Conservation (phyloP, 2,113 vertebrate genomes). For the Macrotis lagotis region DNA sequence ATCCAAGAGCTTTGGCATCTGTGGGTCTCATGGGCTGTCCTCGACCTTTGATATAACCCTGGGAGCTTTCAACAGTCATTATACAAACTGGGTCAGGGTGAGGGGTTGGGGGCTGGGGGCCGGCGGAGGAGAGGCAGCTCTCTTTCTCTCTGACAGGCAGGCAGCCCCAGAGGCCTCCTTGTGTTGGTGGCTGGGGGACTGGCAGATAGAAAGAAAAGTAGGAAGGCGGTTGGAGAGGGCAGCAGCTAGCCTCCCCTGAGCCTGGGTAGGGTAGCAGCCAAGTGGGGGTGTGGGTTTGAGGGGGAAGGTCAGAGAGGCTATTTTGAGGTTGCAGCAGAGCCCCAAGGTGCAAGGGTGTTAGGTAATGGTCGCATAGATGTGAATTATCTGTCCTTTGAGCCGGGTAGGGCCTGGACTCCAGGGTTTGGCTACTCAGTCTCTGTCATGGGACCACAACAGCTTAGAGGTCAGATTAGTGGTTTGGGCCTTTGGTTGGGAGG, state of each 20-base stretch:
- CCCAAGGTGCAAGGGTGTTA: background rate
- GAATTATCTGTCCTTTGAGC: background rate
- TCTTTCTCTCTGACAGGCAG: background rate
- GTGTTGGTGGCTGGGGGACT: accelerated
- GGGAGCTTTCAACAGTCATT: background rate
- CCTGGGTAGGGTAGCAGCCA: background rate
- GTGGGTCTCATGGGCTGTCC: background rate
- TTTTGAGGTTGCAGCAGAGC: background rate
- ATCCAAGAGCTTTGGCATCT: background rate
- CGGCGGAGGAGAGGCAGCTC: background rate
- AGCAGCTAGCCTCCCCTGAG: background rate
- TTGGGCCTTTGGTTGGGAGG: background rate
- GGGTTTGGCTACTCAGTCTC: background rate
- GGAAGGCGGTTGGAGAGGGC: background rate
- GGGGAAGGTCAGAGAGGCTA: background rate
- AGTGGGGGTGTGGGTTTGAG: background rate
- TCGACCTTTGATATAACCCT: constrained; percentile 1
- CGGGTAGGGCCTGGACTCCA: background rate
- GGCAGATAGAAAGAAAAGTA: background rate
- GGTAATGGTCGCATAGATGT: background rate
- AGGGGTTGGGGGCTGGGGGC: background rate
- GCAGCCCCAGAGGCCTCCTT: background rate
- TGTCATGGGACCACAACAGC: background rate
- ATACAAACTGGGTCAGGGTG: background rate
- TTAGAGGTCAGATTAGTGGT: background rate